Base-by-base conservation (phyloP, 2,888 invertebrate species). In the Heliconius cydno region DNA sequence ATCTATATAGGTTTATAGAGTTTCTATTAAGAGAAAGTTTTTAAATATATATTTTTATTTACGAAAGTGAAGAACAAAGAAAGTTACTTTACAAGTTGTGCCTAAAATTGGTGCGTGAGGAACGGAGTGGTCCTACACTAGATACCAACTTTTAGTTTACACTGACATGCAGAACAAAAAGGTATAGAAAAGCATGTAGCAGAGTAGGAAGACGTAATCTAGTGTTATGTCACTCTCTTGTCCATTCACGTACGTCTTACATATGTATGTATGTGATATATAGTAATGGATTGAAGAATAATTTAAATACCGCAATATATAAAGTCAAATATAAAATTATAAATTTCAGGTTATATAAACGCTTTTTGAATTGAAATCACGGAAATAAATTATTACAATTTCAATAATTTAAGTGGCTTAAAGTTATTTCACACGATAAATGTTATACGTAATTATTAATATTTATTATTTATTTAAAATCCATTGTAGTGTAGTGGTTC, bases 321-420 rank as follows among this genome's bases (percentile, higher is more conserved):
- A 25, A n/a, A 41, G 6, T 25, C n/a, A 41, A 70, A 70, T 70
- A 70, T 70, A 70, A 41, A 68, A 41, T 68, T n/a, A 68, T 70
- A 68, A 22, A 60, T 70, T 41, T 70, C 70, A 70, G 70, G 25
- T 46, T 41, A 70, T 70, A 3, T 25, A 38, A 68, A 68, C 15
- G 41, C 41, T 41, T 70, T 70, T 46, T 46, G 15, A 70, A 70
- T 41, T 41, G 70, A 70, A 70, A 70, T 70, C 70, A 46, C 41
- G 7, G 41, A 28, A 46, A 70, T 70, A 70, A 41, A 70, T 46
- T 70, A 70, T n/a, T 70, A 46, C 41, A 41, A 70, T 70, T 70
- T 70, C 70, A 70, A 68, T 46, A 70, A 25, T 70, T 70, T 46
- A 70, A 70, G 68, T 41, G 41, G 41, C 25, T 46, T 70, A 2